Evolutionary conservation across 1,140 invertebrate species (phyloP), one percentile per base, ranked within the genome.

Genomic region (Capitella teleta): DNA sequence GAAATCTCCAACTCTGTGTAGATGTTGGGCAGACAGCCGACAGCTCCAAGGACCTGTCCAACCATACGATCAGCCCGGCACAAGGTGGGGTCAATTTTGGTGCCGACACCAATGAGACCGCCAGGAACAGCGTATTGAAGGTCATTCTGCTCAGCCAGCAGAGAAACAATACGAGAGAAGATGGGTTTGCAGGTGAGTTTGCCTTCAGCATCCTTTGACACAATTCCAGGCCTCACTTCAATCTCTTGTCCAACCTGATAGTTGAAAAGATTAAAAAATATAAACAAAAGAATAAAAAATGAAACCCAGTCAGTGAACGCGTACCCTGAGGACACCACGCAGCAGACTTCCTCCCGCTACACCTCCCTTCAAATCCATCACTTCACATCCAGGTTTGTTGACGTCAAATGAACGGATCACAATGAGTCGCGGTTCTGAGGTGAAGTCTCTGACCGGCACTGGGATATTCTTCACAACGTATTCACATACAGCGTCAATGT

Each of bases 361-460:
- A 26, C 96, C 96, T 28, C 96, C 96, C 68, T 95, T 93, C 6
- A 99, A 74, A 68, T 98, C 93, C 57, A 95, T 89, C 1, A 98
- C 94, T 75, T 98, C 95, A 73, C 92, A 96, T 25, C 95, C 95
- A 18, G 96, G 96, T 74, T 98, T 98, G 74, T 99, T 99, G 0
- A 99, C 95, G 75, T 99, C 96, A 74, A 99, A 99, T 8, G 94
- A 98, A 56, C 96, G 79, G 65, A 99, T 98, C 28, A 99, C 72
- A 66, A 99, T 99, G 54, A 99, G 79, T 55, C 92, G 81, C n/a
- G 96, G 94, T 41, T 87, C 80, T 4, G 91, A 91, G 3, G 85
- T 84, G 64, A 99, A 99, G 70, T 98, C 93, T 52, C 95, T 76
- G 49, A 86, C 58, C 10, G 96, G 96, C 45, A 98, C 83, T 1